A percentile compares a stretch with the other conserved stretches of the same genome.
Conservation (phyloP, 1,140 invertebrate genomes). For the Diabrotica undecimpunctata region DNA sequence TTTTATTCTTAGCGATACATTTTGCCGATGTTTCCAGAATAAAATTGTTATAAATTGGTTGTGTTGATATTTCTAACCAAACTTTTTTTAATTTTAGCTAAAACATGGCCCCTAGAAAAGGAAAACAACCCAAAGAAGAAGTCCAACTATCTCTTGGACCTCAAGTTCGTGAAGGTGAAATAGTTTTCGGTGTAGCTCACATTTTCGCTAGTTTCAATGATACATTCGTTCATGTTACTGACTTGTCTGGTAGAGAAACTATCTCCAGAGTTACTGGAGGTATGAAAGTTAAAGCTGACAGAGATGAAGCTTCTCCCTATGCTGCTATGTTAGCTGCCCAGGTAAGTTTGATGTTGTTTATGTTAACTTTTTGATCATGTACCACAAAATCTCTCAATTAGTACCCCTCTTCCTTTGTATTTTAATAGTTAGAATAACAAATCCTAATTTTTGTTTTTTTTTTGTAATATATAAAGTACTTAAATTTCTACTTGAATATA, state of each 20-base stretch:
- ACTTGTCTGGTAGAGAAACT: conserved; percentile 98
- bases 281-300: conserved; percentile 99
- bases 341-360: conserved; percentile 51
- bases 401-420: neutral
- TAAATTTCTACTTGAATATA: too few relatives aligned
- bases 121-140: conserved; percentile 94
- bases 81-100: conserved; percentile 26
- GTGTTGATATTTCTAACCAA: conserved; percentile 15
- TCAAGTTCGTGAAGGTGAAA: conserved; percentile 94
- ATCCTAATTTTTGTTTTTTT: too few relatives aligned
- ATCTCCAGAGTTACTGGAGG: conserved; percentile 98
- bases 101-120: conserved; percentile 94
- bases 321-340: conserved; percentile 99
- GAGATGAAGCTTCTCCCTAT: conserved; percentile 99
- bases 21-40: conserved; percentile 4
- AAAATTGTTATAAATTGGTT: conserved; percentile 6
- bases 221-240: conserved; percentile 99
- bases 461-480: too few relatives aligned
- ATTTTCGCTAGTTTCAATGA: conserved; percentile 99
- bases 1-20: neutral
- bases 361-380: conserved; percentile 2
- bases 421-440: neutral
- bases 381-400: neutral
- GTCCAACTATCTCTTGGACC: conserved; percentile 95
- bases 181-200: conserved; percentile 98